Percentiles rank a stretch among this genome's conserved stretches.
Conservation (phyloP, 2,113 vertebrate species). For the Acrocephalus kingi region DNA sequence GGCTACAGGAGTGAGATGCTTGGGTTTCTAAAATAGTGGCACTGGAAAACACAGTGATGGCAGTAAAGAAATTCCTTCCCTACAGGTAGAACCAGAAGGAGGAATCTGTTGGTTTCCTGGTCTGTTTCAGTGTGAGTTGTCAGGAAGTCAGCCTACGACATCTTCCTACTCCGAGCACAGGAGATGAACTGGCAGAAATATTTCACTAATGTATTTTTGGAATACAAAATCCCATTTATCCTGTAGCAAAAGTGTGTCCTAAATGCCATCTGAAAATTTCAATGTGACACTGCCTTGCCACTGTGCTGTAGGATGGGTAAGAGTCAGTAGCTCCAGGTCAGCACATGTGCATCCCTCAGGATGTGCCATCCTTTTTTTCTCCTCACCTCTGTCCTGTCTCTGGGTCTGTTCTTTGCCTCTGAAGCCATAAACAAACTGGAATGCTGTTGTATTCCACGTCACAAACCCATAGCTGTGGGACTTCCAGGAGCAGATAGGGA, state of each 20-base stretch:
- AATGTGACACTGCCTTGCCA: not conserved
- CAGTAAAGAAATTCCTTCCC: not conserved
- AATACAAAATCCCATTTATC: not conserved
- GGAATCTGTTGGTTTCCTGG: not conserved
- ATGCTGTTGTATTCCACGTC: fast-evolving
- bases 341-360: not conserved
- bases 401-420: not conserved
- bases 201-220: not conserved
- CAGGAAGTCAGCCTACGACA: not conserved
- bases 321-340: not conserved
- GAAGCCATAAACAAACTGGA: not conserved
- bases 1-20: not conserved
- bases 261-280: not conserved
- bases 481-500: not conserved
- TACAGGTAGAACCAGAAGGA: not conserved
- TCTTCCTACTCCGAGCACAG: not conserved
- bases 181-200: not conserved
- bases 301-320: not conserved
- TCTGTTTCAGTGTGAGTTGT: not conserved
- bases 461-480: not conserved
- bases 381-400: not conserved
- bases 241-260: not conserved
- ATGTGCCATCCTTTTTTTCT: not conserved
- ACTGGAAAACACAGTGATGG: not conserved
- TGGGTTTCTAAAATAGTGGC: not conserved